A percentile compares a stretch with the other conserved stretches of the same genome.
These are phyloP conservation scores for Galemys pyrenaicus DNA, from an alignment of 2,113 vertebrate genomes.

Conservation along the genomic window DNA sequence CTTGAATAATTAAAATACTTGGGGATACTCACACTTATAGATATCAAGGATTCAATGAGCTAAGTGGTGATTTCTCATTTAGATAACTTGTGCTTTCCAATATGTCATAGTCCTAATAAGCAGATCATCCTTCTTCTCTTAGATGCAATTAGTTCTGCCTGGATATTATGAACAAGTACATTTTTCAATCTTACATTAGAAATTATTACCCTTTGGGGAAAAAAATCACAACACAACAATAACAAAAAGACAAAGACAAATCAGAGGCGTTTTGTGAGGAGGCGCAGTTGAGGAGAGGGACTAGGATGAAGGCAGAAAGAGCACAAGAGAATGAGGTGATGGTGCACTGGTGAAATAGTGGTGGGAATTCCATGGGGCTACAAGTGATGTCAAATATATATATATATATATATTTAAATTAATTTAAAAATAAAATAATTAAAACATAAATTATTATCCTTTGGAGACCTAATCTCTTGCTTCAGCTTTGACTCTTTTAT, in stretches of 20 bases:
- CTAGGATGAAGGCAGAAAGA: too few species aligned
- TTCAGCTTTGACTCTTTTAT: background rate
- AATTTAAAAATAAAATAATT: too few species aligned
- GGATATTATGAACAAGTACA: fast-evolving
- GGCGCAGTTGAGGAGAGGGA: too few species aligned
- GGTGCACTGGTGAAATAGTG: too few species aligned
- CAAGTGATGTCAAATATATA: too few species aligned
- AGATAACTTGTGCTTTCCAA: background rate
- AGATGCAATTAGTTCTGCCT: background rate
- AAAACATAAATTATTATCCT: background rate
- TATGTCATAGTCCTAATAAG: background rate
- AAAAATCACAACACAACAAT: too few species aligned
- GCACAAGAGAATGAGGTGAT: too few species aligned
- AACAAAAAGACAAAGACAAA: too few species aligned
- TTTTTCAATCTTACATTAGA: background rate
- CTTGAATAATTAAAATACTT: background rate
- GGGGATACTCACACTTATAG: background rate
- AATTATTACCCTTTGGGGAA: background rate
- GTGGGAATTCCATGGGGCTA: too few species aligned
- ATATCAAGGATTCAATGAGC: background rate
- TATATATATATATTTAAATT: too few species aligned
- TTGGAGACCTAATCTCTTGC: too few species aligned
- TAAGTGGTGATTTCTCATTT: background rate
- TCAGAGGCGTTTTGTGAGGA: too few species aligned
- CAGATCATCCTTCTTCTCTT: fast-evolving